Conservation (phyloP, 1,140 invertebrate species). For the Macrocentrus cingulum region DNA sequence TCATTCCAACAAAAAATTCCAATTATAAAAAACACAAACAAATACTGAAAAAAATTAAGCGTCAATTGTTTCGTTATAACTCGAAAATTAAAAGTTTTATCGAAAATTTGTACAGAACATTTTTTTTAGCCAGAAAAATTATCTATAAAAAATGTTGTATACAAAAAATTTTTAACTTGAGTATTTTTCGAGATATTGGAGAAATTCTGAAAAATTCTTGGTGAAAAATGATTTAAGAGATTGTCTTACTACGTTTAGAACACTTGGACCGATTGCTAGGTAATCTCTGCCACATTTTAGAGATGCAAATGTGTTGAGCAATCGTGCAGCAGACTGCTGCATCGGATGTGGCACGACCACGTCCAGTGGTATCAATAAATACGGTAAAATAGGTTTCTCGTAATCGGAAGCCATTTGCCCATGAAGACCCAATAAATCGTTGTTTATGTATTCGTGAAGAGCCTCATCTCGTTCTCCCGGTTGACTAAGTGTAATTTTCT, state of each 20-base stretch:
- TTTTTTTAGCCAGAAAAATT: no score
- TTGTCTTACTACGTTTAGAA: slow-evolving; percentile 47
- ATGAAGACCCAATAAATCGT: slow-evolving; percentile 50
- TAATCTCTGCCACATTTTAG: slow-evolving; percentile 58
- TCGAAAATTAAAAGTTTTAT: no score
- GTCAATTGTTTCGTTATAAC: no score
- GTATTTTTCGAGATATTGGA: no score
- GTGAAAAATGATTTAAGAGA: no score
- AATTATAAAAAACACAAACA: no score
- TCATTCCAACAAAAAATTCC: no score
- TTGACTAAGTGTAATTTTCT: slow-evolving; percentile 52
- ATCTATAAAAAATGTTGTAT: neutral
- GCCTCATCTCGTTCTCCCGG: slow-evolving; percentile 45
- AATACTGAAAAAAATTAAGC: no score
- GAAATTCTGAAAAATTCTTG: no score
- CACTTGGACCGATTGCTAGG: slow-evolving; percentile 45
- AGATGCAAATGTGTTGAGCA: slow-evolving; percentile 66
- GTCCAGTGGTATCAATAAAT: slow-evolving; percentile 45
- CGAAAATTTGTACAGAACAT: no score
- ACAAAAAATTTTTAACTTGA: neutral
- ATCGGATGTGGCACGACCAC: slow-evolving; percentile 48
- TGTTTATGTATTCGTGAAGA: slow-evolving; percentile 48
- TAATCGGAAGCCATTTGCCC: slow-evolving; percentile 40
- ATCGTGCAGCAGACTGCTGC: slow-evolving; percentile 57
- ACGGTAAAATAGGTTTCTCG: slow-evolving; percentile 45